phyloP scores from a whole-genome alignment of 2,888 invertebrate genomes.

The Campopleginae sp. region DNA sequence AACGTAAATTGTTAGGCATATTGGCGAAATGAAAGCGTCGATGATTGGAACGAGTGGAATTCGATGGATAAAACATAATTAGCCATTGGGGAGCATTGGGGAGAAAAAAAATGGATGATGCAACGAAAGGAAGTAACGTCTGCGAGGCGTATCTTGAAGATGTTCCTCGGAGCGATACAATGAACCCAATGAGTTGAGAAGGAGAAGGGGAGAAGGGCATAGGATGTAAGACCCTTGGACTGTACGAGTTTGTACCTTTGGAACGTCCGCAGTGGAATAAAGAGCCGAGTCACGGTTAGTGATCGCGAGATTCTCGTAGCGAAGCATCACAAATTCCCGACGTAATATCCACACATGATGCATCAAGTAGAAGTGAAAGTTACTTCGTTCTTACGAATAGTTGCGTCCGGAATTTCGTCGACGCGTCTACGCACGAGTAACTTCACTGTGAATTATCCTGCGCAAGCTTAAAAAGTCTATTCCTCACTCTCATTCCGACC shows the following conservation, averaged over 20 bases:
- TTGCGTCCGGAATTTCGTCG: conserved; percentile 44
- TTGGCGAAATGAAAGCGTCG: not conserved
- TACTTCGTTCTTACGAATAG: conserved; percentile 12
- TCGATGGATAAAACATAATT: not conserved
- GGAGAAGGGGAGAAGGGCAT: conserved; percentile 27
- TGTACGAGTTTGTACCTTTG: conserved; percentile 38
- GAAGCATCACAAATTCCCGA: conserved; percentile 51
- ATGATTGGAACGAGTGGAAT: not conserved
- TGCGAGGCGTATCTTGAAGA: conserved; percentile 2
- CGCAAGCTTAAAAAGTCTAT: not conserved
- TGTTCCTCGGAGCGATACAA: conserved; percentile 38
- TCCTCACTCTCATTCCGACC: not conserved
- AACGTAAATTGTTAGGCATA: not conserved
- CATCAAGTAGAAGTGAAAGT: conserved; percentile 53
- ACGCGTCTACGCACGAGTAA: conserved; percentile 22
- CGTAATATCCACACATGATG: conserved; percentile 38
- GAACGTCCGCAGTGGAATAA: conserved; percentile 54
- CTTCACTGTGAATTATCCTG: conserved; percentile 12
- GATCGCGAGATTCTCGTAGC: conserved; percentile 70
- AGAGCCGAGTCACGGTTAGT: conserved; percentile 75
- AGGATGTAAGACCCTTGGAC: conserved; percentile 47
- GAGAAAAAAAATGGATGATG: not conserved
- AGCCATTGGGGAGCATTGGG: not conserved
- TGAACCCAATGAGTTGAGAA: conserved; percentile 30
- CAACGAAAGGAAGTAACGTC: conserved; percentile 1